phyloP scores from a whole-genome alignment of 23 tunicate genomes.

The Halocynthia roretzi region DNA sequence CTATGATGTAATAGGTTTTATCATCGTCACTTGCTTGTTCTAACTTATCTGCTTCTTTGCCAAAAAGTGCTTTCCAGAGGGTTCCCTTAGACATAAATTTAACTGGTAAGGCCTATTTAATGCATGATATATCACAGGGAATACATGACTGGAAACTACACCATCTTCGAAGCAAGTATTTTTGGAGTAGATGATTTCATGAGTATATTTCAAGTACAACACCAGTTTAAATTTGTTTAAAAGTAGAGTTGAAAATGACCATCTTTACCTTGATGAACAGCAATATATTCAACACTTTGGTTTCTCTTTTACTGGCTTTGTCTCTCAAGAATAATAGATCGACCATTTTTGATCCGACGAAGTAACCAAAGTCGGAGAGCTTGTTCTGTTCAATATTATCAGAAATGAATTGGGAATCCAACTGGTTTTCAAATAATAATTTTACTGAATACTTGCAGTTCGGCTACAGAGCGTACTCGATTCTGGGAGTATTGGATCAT shows the following conservation, averaged over 20 bases:
- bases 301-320: conserved; percentile 79
- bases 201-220: neutral
- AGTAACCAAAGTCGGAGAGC: conserved; percentile 79
- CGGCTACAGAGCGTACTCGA: conserved; percentile 76
- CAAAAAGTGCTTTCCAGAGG: conserved; percentile 95
- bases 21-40: conserved; percentile 99
- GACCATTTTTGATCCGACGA: conserved; percentile 87
- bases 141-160: neutral
- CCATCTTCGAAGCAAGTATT: too few relatives aligned
- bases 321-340: conserved; percentile 84
- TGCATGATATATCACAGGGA: neutral
- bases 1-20: conserved; percentile 95
- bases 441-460: conserved; percentile 46
- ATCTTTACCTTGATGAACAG: conserved; percentile 77
- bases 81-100: conserved; percentile 36
- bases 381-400: conserved; percentile 42
- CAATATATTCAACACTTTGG: conserved; percentile 75
- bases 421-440: neutral
- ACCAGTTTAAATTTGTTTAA: neutral
- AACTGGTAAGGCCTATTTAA: neutral
- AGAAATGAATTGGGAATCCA: neutral
- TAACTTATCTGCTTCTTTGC: conserved; percentile 98
- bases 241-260: neutral
- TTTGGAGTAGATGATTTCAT: neutral
- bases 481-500: conserved; percentile 96